Evolutionary conservation across 1,140 invertebrate genomes (phyloP), one percentile per base, ranked within the genome.

Genomic region (Drosophila ohnishii): DNA sequence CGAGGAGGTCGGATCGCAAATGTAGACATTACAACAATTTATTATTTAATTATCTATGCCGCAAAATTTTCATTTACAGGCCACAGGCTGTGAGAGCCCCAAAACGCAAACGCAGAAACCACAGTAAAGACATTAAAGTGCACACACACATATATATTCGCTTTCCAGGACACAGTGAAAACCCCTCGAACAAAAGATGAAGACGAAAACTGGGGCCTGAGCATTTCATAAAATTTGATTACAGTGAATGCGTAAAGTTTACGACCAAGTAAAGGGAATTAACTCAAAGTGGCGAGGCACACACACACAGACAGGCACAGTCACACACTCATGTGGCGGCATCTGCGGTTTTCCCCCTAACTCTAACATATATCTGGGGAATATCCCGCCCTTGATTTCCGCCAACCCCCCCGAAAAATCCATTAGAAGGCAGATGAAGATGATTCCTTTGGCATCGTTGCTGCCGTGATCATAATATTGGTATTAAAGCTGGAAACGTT

Each of bases 161-260:
- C 28, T 13, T 37, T 5, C 53, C 32, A 35, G 51, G 32, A 53
- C 30, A 44, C 22, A 58, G 51, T 56, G 39, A 55, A 63, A 30
- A 22, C 35, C 48, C 19, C 45, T 62, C 42, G 40, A 74, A 77
- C 50, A 58, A 63, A 58, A 57, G 44, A n/a, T 53, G 32, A 53
- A 28, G 45, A 37, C 37, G 40, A 42, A 60, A 48, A 57, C 45
- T 53, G 51, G 71, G 47, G 28, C 44, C 51, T 51, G 53, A 83
- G 75, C 71, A 83, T 83, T 83, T 83, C 80, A 83, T 83, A 83
- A 78, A 82, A 83, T 83, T 83, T 83, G 80, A 83, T 83, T 83
- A 83, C 80, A 83, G 80, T 67, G 80, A 83, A 83, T 83, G 80
- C 80, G 80, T 83, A 83, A 83, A 83, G 75, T 83, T 83, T 83